These are phyloP conservation scores for Sclerurus mexicanus DNA, from an alignment of 2,113 vertebrate species.

Conservation along the genomic window DNA sequence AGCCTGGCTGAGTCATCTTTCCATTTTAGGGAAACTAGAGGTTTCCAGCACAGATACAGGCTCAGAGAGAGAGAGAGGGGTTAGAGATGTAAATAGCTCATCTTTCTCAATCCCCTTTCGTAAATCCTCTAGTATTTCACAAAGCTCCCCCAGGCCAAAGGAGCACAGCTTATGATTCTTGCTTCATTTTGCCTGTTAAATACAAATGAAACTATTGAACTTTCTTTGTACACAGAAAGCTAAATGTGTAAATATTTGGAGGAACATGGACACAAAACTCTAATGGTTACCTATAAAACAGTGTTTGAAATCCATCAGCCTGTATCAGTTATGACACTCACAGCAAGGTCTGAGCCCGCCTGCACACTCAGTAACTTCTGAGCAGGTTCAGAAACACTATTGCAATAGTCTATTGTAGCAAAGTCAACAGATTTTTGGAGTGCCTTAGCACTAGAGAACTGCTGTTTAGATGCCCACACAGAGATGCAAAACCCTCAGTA, in stretches of 20 bases:
- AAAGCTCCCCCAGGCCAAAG: not conserved
- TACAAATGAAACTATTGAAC: not conserved
- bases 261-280: not conserved
- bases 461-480: not conserved
- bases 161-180: not conserved
- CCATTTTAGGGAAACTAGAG: not conserved
- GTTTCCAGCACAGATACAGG: not conserved
- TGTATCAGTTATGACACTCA: not conserved
- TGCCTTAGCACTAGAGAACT: not conserved
- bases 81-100: not conserved
- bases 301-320: not conserved
- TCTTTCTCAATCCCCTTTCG: not conserved
- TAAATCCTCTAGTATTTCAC: not conserved
- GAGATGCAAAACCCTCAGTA: not conserved
- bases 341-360: not conserved
- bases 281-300: not conserved
- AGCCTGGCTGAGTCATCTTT: not conserved
- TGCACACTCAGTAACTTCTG: not conserved
- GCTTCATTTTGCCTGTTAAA: not conserved
- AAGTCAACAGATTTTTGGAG: not conserved
- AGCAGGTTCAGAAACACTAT: not conserved
- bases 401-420: not conserved
- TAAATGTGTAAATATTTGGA: not conserved
- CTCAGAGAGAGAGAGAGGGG: not conserved
- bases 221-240: not conserved